Evolutionary conservation across 2,113 vertebrate genomes (phyloP), one percentile per base, ranked within the genome.

Genomic region (Upupa epops): DNA sequence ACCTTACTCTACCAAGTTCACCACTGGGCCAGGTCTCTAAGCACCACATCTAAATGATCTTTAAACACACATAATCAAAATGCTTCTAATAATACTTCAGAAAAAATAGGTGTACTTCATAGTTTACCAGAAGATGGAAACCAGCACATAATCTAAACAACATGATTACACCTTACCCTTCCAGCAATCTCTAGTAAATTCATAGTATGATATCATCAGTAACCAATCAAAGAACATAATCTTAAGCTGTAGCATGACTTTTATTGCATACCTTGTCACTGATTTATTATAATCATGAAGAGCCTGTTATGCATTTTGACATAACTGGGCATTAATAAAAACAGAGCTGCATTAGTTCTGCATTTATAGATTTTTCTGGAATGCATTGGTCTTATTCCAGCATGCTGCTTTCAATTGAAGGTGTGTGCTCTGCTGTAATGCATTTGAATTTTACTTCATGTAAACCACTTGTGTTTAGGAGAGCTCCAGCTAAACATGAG

Each of bases 321-420:
- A 48, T 83, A 88, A 80, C 64, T 71, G 68, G 55, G 37, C 49
- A 71, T 59, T 77, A 82, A 91, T 64, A 91, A 70, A 92, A 94
- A 29, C 40, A 83, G 64, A 80, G 26, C 58, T 74, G 70, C 25
- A 40, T 63, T 74, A 86, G 61, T 59, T 89, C 69, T 84, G 82
- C 78, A 52, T 95, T 88, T 83, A 91, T 68, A 78, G 65, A 84
- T 51, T 28, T 88, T 92, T 90, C 94, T 88, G 76, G 88, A 95
- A 93, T 81, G 58, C 34, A 71, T 13, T 2, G 55, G 20, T 61
- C 69, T 72, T 71, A 45, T 88, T 93, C 68, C 68, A 59, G 56
- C 52, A 14, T 18, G 61, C 40, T 77, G 48, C 37, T 92, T 89
- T 52, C 71, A 77, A 88, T 28, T 74, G 63, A 64, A 91, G 60